Conservation (phyloP, 2,888 invertebrate species). For the Cryptus viduatorius region DNA sequence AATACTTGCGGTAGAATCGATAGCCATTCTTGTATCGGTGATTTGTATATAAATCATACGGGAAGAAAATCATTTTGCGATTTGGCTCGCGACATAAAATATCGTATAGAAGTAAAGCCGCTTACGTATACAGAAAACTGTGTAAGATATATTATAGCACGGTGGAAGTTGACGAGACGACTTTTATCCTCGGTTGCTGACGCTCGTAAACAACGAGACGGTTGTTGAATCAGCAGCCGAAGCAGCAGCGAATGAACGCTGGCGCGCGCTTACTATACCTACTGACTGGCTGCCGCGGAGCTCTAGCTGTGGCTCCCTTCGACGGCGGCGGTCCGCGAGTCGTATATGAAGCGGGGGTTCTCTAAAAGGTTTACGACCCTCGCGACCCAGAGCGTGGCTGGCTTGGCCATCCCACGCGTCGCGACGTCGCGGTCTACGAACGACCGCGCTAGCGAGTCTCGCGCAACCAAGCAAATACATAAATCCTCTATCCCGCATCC, state of each 20-base stretch:
- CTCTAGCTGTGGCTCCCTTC: slow-evolving; percentile 24
- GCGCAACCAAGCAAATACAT: slow-evolving; percentile 43
- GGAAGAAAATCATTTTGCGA: slow-evolving; percentile 15
- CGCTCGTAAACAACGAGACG: slow-evolving; percentile 64
- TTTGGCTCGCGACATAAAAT: slow-evolving; percentile 23
- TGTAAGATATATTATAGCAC: slow-evolving; percentile 5
- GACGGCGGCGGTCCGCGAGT: slow-evolving; percentile 15
- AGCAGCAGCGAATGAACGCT: slow-evolving; percentile 32
- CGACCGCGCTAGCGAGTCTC: slow-evolving; percentile 47
- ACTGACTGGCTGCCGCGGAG: slow-evolving; percentile 7
- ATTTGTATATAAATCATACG: slow-evolving; percentile 5
- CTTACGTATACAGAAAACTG: slow-evolving; percentile 6
- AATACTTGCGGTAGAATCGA: background rate
- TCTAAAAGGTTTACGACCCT: slow-evolving; percentile 66
- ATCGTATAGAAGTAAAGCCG: background rate
- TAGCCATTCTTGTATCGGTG: background rate
- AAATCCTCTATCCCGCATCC: slow-evolving; percentile 39
- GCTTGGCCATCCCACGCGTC: slow-evolving; percentile 57
- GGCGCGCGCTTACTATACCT: slow-evolving; percentile 6
- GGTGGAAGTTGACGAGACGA: slow-evolving; percentile 62
- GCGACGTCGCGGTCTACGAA: slow-evolving; percentile 68
- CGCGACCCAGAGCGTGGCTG: slow-evolving; percentile 55
- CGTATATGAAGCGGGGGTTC: slow-evolving; percentile 34
- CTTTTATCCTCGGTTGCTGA: slow-evolving; percentile 59
- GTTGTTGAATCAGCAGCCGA: slow-evolving; percentile 62